phyloP scores from a whole-genome alignment of 2,888 invertebrate genomes.

The Mycalesis mineus region DNA sequence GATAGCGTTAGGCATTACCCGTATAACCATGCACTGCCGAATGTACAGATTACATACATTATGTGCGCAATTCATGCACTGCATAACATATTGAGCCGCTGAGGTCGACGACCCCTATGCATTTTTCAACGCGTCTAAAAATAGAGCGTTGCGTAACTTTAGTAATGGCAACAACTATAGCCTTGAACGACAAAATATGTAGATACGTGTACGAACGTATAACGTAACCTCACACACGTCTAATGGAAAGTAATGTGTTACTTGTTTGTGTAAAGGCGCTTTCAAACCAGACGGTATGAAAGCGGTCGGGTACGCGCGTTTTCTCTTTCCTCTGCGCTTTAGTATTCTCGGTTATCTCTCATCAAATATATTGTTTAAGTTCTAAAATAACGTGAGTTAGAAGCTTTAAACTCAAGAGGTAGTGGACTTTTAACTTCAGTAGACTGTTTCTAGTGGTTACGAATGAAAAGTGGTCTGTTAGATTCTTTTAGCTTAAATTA shows the following conservation, averaged over 20 bases:
- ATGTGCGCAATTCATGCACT: constrained; percentile 25
- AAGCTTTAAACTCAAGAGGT: too few relatives aligned
- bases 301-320: constrained; percentile 2
- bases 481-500: too few relatives aligned
- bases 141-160: constrained; percentile 52
- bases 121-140: constrained; percentile 45
- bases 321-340: neutral
- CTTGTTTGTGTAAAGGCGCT: constrained; percentile 3
- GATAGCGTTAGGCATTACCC: constrained; percentile 5
- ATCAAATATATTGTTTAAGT: too few relatives aligned
- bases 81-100: constrained; percentile 31
- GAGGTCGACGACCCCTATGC: constrained; percentile 50
- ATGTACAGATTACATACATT: constrained; percentile 14
- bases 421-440: too few relatives aligned
- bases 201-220: constrained; percentile 23
- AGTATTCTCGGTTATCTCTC: neutral
- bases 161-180: constrained; percentile 49
- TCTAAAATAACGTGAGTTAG: too few relatives aligned
- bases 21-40: constrained; percentile 11
- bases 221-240: constrained; percentile 3
- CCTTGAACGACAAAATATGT: constrained; percentile 53
- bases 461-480: too few relatives aligned
- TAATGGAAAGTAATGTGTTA: constrained; percentile 6
- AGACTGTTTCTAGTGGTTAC: too few relatives aligned
- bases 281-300: neutral